phyloP scores from a whole-genome alignment of 1,140 invertebrate species.

The Scylla paramamosain region DNA sequence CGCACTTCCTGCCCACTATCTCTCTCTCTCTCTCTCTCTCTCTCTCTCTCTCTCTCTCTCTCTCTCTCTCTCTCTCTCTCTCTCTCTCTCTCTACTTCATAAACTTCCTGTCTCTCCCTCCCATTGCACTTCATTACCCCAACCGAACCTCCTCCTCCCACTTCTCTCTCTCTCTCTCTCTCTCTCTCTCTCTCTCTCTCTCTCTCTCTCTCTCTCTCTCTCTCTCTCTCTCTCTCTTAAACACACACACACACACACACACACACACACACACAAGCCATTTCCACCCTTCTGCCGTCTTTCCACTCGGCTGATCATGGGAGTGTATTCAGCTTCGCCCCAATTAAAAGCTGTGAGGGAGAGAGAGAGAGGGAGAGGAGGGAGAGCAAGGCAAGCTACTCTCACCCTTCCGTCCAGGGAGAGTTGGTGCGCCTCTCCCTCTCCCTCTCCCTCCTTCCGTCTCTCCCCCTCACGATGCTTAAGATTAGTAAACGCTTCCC shows the following conservation, averaged over 20 bases:
- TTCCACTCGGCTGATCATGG: neutral
- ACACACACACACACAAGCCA: neutral
- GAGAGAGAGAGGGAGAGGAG: neutral
- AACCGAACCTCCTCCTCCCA: neutral
- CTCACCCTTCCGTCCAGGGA: neutral
- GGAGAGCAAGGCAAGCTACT: neutral
- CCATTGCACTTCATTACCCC: too few species aligned
- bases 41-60: too few species aligned
- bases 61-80: too few species aligned
- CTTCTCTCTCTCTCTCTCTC: neutral
- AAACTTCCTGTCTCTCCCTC: constrained; percentile 3
- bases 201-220: too few species aligned
- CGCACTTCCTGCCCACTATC: too few species aligned
- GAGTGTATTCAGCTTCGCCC: neutral
- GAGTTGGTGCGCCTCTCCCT: neutral
- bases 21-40: too few species aligned
- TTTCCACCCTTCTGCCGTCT: constrained; percentile 8
- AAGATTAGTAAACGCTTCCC: constrained; percentile 11
- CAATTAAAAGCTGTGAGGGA: neutral
- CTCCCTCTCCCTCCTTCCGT: too few species aligned
- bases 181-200: too few species aligned
- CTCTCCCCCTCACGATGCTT: neutral
- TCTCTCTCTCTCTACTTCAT: neutral
- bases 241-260: neutral
- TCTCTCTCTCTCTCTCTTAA: too few species aligned